Evolutionary conservation across 1,140 invertebrate genomes (phyloP), one percentile per base, ranked within the genome.

Genomic region (Listronotus bonariensis): DNA sequence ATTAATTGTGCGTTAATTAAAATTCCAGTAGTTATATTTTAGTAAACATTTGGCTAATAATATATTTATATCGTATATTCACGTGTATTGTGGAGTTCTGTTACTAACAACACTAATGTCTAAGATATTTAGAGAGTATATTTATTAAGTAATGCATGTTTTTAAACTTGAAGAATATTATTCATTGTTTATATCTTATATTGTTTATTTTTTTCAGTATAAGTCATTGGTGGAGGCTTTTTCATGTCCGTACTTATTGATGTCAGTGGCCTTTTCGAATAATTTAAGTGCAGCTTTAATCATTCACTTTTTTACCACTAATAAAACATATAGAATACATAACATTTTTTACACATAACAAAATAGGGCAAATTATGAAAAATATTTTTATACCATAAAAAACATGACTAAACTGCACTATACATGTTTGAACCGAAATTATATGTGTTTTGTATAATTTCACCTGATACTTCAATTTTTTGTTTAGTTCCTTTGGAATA

Each of bases 181-280:
- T n/a, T 14, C 11, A n/a, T 26, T 15, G 26, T n/a, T 45, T 48
- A 10, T 40, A 46, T 46, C 48, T 55, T 40, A 70, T 65, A 67
- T 34, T 64, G 61, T 73, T 70, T 76, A 67, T 76, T 72, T 71
- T 76, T 76, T 76, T 74, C 74, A 76, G 74, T 76, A 69, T 76
- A 75, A 76, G 57, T 74, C 72, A 76, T 76, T 75, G 74, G 74
- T 76, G 74, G 73, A 72, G 74, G 73, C 73, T 70, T 72, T 67
- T 70, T 74, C 72, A 72, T 74, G 61, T 74, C 72, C 68, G 72
- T 73, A 75, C 68, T 75, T 72, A 75, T 75, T 68, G 68, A 68
- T 72, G 67, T 68, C 64, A 73, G 65, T 67, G 66, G 66, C 67
- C 65, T 66, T 69, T 69, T 49, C 57, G 48, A 65, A 48, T 69